phyloP scores from a whole-genome alignment of 2,797 vertebrate species.

The Streptopelia turtur region DNA sequence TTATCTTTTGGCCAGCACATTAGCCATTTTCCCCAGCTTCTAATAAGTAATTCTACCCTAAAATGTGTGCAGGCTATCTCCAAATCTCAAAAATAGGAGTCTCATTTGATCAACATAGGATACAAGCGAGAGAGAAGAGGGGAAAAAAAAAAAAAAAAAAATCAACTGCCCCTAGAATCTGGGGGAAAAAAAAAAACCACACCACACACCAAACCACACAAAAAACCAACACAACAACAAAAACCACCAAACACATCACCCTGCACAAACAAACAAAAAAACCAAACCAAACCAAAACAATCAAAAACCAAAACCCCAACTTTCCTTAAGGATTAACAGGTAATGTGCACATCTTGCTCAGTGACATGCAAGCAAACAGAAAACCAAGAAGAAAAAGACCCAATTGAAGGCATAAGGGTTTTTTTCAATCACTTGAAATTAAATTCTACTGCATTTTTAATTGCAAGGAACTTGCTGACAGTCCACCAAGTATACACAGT shows the following conservation, averaged over 20 bases:
- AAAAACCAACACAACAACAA: too few relatives aligned
- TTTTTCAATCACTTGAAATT: background rate
- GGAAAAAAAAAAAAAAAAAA: background rate
- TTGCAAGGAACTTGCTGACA: background rate
- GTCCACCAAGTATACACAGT: background rate
- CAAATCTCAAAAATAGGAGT: background rate
- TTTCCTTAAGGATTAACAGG: background rate
- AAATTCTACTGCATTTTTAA: background rate
- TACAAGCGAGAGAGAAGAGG: too few relatives aligned
- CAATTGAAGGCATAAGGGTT: background rate
- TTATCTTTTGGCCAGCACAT: background rate
- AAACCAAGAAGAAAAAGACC: background rate
- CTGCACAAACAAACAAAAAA: too few relatives aligned
- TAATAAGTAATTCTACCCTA: background rate
- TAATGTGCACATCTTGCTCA: fast-evolving
- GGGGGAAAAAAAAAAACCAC: background rate
- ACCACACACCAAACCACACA: too few relatives aligned
- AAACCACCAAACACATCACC: too few relatives aligned
- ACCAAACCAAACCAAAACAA: too few relatives aligned
- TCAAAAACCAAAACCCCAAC: too few relatives aligned
- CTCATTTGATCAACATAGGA: background rate
- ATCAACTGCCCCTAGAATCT: background rate
- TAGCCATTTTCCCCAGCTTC: background rate
- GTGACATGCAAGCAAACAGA: background rate
- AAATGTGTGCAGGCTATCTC: background rate